These are phyloP conservation scores for Micromys minutus DNA, from an alignment of 2,113 vertebrate genomes.

Conservation along the genomic window DNA sequence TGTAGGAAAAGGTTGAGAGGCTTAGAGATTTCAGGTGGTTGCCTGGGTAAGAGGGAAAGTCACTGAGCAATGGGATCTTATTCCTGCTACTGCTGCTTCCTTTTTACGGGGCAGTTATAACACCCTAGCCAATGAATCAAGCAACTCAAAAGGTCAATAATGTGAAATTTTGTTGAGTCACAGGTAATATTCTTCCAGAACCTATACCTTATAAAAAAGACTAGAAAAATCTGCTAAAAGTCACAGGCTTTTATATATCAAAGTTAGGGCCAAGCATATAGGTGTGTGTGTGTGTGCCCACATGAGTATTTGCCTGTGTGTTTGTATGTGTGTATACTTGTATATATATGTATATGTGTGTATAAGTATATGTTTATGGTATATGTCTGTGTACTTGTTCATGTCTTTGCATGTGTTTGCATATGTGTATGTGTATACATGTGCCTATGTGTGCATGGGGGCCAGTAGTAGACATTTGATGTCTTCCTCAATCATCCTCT, in stretches of 20 bases:
- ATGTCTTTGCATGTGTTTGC: neutral
- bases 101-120: conserved; percentile 33
- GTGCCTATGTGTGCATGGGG: neutral
- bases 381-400: neutral
- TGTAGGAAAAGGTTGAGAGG: conserved; percentile 47
- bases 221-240: conserved; percentile 31
- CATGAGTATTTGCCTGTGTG: neutral
- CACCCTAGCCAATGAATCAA: conserved; percentile 21
- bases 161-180: conserved; percentile 10
- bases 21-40: neutral
- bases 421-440: neutral
- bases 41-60: conserved; percentile 24
- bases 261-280: conserved; percentile 2
- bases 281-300: neutral
- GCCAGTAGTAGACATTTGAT: neutral
- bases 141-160: conserved; percentile 17
- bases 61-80: neutral
- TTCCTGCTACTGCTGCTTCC: neutral
- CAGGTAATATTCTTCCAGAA: conserved; percentile 33
- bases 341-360: neutral
- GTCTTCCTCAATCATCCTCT: neutral
- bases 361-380: neutral
- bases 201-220: conserved; percentile 29
- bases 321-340: neutral
- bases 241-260: neutral